phyloP scores from a whole-genome alignment of 2,797 vertebrate genomes.

The Phataginus tricuspis region DNA sequence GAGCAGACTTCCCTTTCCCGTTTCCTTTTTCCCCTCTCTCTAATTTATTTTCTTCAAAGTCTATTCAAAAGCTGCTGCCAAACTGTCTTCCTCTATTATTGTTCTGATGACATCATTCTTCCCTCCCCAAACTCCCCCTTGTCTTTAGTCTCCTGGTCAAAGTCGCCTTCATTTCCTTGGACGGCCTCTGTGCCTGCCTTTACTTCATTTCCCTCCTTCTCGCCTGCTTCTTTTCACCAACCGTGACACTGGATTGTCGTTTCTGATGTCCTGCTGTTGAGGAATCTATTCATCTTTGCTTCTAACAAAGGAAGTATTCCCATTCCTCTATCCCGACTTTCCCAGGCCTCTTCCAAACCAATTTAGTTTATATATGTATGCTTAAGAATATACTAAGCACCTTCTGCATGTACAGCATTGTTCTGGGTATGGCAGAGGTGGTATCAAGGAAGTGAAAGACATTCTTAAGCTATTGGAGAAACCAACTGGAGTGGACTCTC shows the following conservation, averaged over 20 bases:
- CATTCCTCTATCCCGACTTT: neutral
- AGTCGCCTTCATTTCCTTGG: slow-evolving; percentile 17
- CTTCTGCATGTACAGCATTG: neutral
- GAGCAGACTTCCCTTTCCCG: slow-evolving; percentile 75
- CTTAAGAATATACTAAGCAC: neutral
- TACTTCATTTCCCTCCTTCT: neutral
- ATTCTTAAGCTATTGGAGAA: neutral
- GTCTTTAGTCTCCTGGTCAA: slow-evolving; percentile 29
- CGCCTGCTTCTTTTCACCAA: neutral
- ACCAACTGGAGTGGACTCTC: neutral
- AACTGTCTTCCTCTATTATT: slow-evolving; percentile 71
- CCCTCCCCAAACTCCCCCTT: neutral
- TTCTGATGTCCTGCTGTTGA: neutral
- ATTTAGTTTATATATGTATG: neutral
- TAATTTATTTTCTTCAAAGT: slow-evolving; percentile 62
- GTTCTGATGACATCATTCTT: slow-evolving; percentile 60
- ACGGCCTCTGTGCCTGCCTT: neutral
- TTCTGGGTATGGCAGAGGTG: neutral
- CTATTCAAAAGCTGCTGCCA: slow-evolving; percentile 61
- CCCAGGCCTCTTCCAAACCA: neutral
- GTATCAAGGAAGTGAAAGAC: no score
- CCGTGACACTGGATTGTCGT: neutral
- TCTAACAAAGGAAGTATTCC: neutral
- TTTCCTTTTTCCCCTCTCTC: slow-evolving; percentile 77
- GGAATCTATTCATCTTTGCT: neutral